Evolutionary conservation across 2,113 vertebrate species (phyloP).

Genomic region (Platysteira castanea): DNA sequence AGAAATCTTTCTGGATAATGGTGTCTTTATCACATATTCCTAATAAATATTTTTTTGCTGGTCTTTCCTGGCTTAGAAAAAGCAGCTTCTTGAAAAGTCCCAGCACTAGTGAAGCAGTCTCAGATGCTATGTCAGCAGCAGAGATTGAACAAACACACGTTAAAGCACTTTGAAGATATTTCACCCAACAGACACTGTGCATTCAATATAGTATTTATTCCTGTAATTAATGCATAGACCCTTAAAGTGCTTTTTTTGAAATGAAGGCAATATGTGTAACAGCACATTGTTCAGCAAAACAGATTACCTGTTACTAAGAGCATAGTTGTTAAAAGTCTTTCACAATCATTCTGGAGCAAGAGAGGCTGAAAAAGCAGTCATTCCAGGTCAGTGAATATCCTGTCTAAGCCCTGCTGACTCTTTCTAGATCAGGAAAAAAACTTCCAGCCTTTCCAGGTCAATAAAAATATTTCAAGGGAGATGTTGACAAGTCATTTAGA

Average conservation of each 20-base stretch:
- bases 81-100: neutral
- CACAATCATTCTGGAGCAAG: neutral
- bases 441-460: slow-evolving; percentile 11
- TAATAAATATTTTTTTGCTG: neutral
- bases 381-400: slow-evolving; percentile 13
- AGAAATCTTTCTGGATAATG: neutral
- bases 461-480: slow-evolving; percentile 6
- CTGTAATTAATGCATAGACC: neutral
- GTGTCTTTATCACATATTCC: neutral
- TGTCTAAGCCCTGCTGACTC: neutral
- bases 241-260: neutral
- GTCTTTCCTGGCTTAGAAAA: neutral
- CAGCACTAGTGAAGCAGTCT: neutral
- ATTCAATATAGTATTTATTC: neutral
- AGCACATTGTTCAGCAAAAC: neutral
- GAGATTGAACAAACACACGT: neutral
- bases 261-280: neutral
- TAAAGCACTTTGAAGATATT: neutral
- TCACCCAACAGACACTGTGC: neutral
- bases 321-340: neutral
- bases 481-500: neutral
- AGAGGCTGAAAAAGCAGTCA: slow-evolving; percentile 9
- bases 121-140: neutral
- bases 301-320: neutral
- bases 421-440: neutral